Percentiles rank a stretch among this genome's conserved stretches.
phyloP scores from a whole-genome alignment of 2,888 invertebrate genomes.

The Stegana nigrithorax region DNA sequence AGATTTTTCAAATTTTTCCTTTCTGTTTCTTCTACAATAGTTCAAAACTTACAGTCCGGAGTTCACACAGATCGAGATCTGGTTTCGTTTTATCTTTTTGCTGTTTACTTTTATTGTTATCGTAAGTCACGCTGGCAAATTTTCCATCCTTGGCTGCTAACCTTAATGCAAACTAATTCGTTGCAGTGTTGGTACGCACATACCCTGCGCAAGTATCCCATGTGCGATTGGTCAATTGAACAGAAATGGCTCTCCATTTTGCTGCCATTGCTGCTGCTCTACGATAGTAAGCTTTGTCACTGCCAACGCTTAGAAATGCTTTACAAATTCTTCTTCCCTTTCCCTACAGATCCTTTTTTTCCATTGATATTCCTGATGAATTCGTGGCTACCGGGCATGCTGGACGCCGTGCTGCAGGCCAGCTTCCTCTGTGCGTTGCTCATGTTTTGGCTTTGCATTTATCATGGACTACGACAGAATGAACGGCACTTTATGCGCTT shows the following conservation, averaged over 20 bases:
- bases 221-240: conserved; percentile 96
- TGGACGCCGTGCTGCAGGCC: conserved; percentile 91
- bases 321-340: conserved; percentile 6
- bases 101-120: conserved; percentile 86
- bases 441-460: conserved; percentile 94
- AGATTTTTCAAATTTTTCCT: neutral
- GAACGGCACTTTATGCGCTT: conserved; percentile 87
- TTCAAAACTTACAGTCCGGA: conserved; percentile 96
- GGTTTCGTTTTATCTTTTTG: conserved; percentile 95
- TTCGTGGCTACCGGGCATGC: conserved; percentile 90
- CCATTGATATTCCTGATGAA: conserved; percentile 90
- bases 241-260: conserved; percentile 95
- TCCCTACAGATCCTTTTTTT: conserved; percentile 89
- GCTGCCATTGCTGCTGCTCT: conserved; percentile 86
- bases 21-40: conserved; percentile 70
- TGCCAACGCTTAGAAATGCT: neutral
- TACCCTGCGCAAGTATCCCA: conserved; percentile 85
- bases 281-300: conserved; percentile 80
- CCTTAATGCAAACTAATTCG: no score
- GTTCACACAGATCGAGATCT: conserved; percentile 97
- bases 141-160: neutral
- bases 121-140: conserved; percentile 73
- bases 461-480: conserved; percentile 94
- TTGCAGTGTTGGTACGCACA: conserved; percentile 93
- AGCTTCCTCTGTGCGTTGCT: conserved; percentile 88